These are phyloP conservation scores for Rhodophaea formosa DNA, from an alignment of 2,888 invertebrate genomes.

Conservation along the genomic window DNA sequence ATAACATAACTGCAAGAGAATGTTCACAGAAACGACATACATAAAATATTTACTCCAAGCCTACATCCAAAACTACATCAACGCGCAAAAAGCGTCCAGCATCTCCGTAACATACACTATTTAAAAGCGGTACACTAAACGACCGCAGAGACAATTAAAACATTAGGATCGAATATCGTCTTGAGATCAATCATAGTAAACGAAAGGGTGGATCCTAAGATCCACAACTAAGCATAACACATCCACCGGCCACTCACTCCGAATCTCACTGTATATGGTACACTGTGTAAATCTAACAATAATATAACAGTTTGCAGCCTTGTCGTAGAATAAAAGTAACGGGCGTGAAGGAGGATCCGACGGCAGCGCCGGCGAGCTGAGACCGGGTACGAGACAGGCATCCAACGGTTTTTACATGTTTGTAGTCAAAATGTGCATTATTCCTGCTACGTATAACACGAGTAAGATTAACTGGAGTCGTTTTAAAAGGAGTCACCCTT, in stretches of 20 bases:
- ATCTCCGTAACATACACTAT: conserved; percentile 56
- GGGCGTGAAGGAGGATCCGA: background rate
- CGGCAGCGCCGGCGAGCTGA: conserved; percentile 34
- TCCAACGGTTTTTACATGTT: no score
- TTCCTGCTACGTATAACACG: background rate
- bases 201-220: conserved; percentile 53
- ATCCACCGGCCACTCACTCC: conserved; percentile 42
- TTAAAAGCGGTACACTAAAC: conserved; percentile 61
- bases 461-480: no score
- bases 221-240: conserved; percentile 57
- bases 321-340: conserved; percentile 29
- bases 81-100: conserved; percentile 77
- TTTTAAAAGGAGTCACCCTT: no score
- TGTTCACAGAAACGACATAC: conserved; percentile 66
- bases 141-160: conserved; percentile 62
- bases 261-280: conserved; percentile 36
- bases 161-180: conserved; percentile 77
- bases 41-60: conserved; percentile 63
- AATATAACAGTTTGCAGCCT: conserved; percentile 39
- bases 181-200: conserved; percentile 77
- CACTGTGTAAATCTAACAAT: conserved; percentile 35
- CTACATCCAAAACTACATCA: conserved; percentile 64
- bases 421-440: background rate
- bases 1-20: conserved; percentile 64
- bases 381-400: background rate